Evolutionary conservation across 2,797 vertebrate species (phyloP), one percentile per base, ranked within the genome.

Genomic region (Menidia menidia): DNA sequence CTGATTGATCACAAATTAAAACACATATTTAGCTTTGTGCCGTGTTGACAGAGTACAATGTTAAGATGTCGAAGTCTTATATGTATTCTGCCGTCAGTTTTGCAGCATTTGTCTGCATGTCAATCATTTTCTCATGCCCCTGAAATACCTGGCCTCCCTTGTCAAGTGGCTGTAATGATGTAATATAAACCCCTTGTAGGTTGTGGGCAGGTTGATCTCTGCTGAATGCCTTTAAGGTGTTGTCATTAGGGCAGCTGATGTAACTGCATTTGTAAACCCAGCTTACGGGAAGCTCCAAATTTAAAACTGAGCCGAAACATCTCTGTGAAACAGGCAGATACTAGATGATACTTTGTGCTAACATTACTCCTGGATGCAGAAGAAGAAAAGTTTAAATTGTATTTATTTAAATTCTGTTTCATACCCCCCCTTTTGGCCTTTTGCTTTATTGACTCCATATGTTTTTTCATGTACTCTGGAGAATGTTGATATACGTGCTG

Each of bases 381-480:
- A 68, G 45, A 70, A 75, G 56, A 87, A 73, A 64, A 48, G 44
- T 71, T 88, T 70, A 64, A 77, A 86, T 75, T 80, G 64, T 73
- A 68, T 82, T 82, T 68, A 64, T 75, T 78, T 85, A 51, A 77
- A 83, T 87, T 81, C 47, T 65, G 53, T 80, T 87, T 86, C 67
- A 73, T 81, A 68, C 78, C 64, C 61, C 68, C 71, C 83, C 68
- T 67, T 25, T 80, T 62, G 56, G 75, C 78, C 41, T 53, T 71
- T 79, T 47, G 16, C 64, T 87, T 87, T 88, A 91, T 90, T 82
- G 73, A 67, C 80, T 89, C 88, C 87, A 90, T 81, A 79, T 91
- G 88, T 79, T 86, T 85, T 83, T 83, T 45, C 73, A 80, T 87
- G 77, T 71, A 85, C 74, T 78, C 64, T 65, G 66, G 64, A 72